Evolutionary conservation across 1,140 invertebrate species (phyloP), one percentile per base, ranked within the genome.

Genomic region (Heliconius melpomene): DNA sequence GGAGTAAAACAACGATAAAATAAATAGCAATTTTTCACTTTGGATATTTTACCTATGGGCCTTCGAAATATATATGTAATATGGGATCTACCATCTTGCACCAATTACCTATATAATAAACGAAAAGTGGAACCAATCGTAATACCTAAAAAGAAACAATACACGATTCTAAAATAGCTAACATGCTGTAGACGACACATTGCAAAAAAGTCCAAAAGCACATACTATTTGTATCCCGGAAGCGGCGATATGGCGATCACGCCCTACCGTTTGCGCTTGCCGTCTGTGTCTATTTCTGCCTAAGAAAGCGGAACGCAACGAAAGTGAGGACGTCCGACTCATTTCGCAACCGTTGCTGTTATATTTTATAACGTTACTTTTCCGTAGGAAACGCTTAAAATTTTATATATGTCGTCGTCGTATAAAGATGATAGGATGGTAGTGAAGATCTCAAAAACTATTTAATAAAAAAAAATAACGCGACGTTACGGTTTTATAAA

Each of bases 291-390:
- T 91, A 91, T 91, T 91, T 91, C 85, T 90, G 90, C 87, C 83
- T 83, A 87, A 84, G 88, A 92, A 92, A 92, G 90, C 89, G 90
- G 86, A 90, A 93, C 91, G 83, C 79, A 54, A 81, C 76, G 75
- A 81, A 81, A 74, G 79, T 78, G 79, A 81, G 75, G 79, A 81
- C 57, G 79, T 79, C 74, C 74, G 74, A 76, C n/a, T 75, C 74
- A 79, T 79, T 79, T 79, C 74, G 79, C 79, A 79, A 79, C 46
- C 52, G 32, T 66, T 75, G 66, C 40, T 76, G 52, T 52, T 57
- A n/a, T 46, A 9, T 72, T 20, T n/a, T 72, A 36, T n/a, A 29
- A 23, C n/a, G 16, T 72, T 32, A 8, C 26, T 38, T 72, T 72
- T 72, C 13, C 8, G 13, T 29, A 66, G 8, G 60, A 29, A 66